Base-by-base conservation (phyloP, 2,113 vertebrate genomes). In the Dryoscopus gambensis region DNA sequence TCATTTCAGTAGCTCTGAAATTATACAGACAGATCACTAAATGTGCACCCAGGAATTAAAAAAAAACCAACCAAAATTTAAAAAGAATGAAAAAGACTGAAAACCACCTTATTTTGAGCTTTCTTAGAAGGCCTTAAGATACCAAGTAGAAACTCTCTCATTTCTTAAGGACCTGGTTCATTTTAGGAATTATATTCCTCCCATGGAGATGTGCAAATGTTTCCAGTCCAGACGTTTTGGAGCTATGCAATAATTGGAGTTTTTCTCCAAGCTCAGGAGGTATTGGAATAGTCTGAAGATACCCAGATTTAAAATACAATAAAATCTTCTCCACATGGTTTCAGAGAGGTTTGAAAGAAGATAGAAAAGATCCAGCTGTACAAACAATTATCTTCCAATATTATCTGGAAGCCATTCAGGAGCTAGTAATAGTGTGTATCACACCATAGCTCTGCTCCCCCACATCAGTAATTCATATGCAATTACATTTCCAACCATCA, bases 1-100 rank as follows among this genome's bases (percentile, higher is more conserved):
- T 52, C 13, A n/a, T 76, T 81, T 81, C 47, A 67, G 53, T 11
- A 62, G 13, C n/a, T 83, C 31, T 80, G n/a, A 81, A n/a, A 53
- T 67, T 30, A 49, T 15, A 59, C 9, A 57, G 25, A 21, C 13
- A 35, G 62, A 76, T 53, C 0, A 0, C 7, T 9, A 55, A 82
- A 10, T 62, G n/a, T 19, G 52, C 6, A 52, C 9, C 9, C 11
- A 73, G 10, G 21, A 87, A 74, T 42, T 30, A 2, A 31, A 35
- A 31, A 14, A 40, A 25, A 24, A 42, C 39, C 12, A 39, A 39
- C 39, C 39, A 39, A 40, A 47, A 13, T 7, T 23, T 4, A 50
- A 73, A n/a, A 60, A 52, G 0, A 62, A 62, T 31, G 2, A 10
- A 53, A 24, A n/a, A 37, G 11, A 57, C 25, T 24, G 8, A 56